A percentile compares a stretch with the other conserved stretches of the same genome.
Evolutionary conservation across 2,113 vertebrate genomes (phyloP).

Genomic region (Mungos mungo): DNA sequence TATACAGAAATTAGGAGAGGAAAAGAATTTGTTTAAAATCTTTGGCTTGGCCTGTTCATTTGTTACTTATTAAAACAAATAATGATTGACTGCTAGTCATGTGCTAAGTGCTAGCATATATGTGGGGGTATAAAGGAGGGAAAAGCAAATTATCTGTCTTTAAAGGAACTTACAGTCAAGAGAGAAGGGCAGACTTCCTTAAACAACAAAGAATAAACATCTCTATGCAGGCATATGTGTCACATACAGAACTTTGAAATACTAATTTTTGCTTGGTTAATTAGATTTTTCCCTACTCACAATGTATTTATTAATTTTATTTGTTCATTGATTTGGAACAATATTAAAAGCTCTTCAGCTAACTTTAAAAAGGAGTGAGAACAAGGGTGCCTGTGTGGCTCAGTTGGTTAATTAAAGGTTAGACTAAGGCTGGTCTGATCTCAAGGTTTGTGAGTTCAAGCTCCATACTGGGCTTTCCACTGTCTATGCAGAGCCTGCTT

Average conservation of each 20-base stretch:
- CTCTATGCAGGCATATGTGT: background rate
- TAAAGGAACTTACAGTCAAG: background rate
- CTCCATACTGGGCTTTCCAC: too few species aligned
- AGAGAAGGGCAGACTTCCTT: background rate
- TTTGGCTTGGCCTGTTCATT: background rate
- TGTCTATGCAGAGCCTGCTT: too few species aligned
- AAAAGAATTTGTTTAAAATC: conserved; percentile 27
- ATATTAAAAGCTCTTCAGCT: conserved; percentile 31
- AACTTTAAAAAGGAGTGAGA: conserved; percentile 24
- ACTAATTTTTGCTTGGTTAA: conserved; percentile 16
- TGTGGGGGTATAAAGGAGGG: background rate
- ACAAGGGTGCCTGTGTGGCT: too few species aligned
- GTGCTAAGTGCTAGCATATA: background rate
- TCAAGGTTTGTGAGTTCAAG: too few species aligned
- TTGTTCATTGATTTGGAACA: conserved; percentile 38
- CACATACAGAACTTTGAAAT: background rate
- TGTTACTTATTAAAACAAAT: conserved; percentile 31
- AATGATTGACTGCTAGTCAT: conserved; percentile 8
- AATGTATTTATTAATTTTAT: background rate
- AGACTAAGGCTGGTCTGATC: too few species aligned
- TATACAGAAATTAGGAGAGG: conserved; percentile 7
- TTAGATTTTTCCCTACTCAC: background rate
- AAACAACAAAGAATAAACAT: background rate
- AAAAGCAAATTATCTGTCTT: background rate
- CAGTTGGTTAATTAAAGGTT: too few species aligned